phyloP scores from a whole-genome alignment of 2,113 vertebrate genomes.

The Tilapia sparmanii region DNA sequence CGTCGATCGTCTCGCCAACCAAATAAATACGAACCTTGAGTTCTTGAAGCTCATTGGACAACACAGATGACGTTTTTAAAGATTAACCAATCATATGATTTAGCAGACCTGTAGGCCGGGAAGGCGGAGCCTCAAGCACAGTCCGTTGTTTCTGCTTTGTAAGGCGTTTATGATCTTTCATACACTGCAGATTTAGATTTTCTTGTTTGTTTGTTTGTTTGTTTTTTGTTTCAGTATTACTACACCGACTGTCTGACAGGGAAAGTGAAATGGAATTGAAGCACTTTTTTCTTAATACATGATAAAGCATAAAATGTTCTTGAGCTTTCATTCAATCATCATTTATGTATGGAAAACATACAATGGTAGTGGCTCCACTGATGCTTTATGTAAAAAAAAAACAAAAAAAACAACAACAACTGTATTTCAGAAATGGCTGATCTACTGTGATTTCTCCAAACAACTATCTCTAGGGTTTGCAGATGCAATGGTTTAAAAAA shows the following conservation, averaged over 20 bases:
- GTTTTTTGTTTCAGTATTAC: background rate
- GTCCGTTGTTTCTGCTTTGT: background rate
- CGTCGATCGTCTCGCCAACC: constrained; percentile 4
- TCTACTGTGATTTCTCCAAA: background rate
- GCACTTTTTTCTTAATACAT: background rate
- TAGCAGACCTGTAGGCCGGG: background rate
- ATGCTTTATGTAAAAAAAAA: background rate
- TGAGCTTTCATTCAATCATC: background rate
- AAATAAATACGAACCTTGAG: constrained; percentile 37
- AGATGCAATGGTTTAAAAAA: too few species aligned
- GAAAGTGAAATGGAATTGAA: background rate
- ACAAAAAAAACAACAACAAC: background rate
- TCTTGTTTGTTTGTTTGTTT: background rate
- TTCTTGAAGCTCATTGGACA: constrained; percentile 32
- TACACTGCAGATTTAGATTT: background rate
- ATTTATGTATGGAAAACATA: background rate
- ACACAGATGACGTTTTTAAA: background rate
- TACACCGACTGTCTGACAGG: background rate
- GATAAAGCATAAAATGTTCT: background rate
- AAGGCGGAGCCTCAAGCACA: background rate
- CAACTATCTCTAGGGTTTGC: background rate
- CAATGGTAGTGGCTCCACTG: background rate
- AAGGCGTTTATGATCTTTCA: background rate
- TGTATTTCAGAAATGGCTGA: background rate
- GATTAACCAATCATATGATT: constrained; percentile 24